These are phyloP conservation scores for Ennomos quercinarius DNA, from an alignment of 2,888 invertebrate species.

Conservation along the genomic window DNA sequence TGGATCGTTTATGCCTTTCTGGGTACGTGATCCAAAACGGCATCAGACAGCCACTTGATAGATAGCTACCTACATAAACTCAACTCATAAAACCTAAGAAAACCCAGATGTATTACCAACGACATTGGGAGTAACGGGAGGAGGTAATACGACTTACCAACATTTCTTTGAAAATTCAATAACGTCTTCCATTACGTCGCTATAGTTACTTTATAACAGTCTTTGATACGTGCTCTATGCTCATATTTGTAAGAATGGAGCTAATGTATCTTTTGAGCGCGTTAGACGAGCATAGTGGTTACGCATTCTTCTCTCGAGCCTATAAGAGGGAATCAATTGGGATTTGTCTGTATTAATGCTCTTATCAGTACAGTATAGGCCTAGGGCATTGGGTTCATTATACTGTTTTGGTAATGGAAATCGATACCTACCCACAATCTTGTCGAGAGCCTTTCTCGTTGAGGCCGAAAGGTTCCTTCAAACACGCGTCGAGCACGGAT, in stretches of 20 bases:
- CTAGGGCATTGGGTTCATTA: conserved; percentile 55
- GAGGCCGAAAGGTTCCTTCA: conserved; percentile 43
- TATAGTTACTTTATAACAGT: neutral
- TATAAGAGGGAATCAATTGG: conserved; percentile 37
- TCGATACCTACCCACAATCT: conserved; percentile 67
- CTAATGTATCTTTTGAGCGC: conserved; percentile 13
- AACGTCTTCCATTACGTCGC: conserved; percentile 1
- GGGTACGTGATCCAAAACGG: too few species aligned
- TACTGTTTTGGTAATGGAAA: conserved; percentile 69
- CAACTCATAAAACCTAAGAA: neutral
- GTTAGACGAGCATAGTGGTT: conserved; percentile 6
- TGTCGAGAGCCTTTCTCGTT: conserved; percentile 54
- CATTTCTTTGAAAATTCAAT: conserved; percentile 8
- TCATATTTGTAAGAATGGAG: neutral
- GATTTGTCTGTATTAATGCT: conserved; percentile 48
- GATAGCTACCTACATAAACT: neutral
- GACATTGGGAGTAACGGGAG: neutral
- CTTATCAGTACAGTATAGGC: conserved; percentile 42
- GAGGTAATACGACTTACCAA: neutral
- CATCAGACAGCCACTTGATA: too few species aligned
- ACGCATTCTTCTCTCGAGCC: conserved; percentile 26
- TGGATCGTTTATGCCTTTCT: too few species aligned
- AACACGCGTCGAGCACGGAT: conserved; percentile 46
- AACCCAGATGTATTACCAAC: neutral
- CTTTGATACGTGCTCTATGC: conserved; percentile 3